phyloP scores from a whole-genome alignment of 2,113 vertebrate genomes.

The Mus musculus region DNA sequence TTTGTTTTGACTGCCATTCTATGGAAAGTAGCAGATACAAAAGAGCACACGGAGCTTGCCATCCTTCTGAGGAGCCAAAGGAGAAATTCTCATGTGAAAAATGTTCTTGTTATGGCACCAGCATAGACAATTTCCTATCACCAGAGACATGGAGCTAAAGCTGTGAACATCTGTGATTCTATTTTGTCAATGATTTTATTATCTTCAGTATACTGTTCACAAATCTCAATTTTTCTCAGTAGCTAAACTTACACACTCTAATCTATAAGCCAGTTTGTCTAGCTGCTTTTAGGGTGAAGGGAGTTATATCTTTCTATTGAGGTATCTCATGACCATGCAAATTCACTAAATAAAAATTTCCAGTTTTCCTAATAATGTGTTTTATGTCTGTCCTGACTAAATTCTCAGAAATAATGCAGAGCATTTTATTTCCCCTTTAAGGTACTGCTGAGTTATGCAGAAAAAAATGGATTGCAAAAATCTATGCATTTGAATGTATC shows the following conservation, averaged over 20 bases:
- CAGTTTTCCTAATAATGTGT: neutral
- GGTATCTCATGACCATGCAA: neutral
- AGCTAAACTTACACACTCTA: neutral
- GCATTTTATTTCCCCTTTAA: neutral
- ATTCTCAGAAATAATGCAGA: neutral
- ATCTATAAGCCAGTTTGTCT: neutral
- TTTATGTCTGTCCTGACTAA: neutral
- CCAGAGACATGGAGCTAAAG: neutral
- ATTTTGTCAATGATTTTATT: neutral
- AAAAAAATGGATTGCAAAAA: neutral
- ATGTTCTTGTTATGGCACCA: neutral
- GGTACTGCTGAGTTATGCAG: neutral
- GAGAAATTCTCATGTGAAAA: neutral
- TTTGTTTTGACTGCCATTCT: neutral
- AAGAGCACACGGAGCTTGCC: neutral
- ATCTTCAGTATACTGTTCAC: neutral
- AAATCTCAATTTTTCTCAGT: neutral
- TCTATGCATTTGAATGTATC: neutral
- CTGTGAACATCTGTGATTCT: neutral
- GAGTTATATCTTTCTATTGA: neutral
- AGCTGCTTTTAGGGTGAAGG: neutral
- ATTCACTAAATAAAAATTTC: neutral
- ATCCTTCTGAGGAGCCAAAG: neutral
- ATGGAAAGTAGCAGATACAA: neutral
- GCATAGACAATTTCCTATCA: neutral